Percentiles rank a stretch among this genome's conserved stretches.
These are phyloP conservation scores for Heterodera schachtii DNA, from an alignment of 1,140 invertebrate genomes.

Conservation along the genomic window DNA sequence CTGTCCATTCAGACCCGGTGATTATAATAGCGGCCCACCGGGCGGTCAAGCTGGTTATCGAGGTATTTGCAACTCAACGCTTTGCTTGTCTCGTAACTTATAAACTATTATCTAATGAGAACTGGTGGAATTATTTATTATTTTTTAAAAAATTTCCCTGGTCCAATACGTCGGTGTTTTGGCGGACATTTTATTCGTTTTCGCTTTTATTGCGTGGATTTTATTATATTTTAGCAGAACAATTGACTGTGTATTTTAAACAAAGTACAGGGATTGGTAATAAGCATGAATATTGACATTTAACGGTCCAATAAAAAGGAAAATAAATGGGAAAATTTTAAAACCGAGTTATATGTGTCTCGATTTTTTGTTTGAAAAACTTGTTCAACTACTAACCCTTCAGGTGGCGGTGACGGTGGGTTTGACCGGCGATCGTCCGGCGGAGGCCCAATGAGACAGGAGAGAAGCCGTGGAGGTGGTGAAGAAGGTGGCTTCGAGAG, in stretches of 20 bases:
- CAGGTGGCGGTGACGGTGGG: conserved; percentile 20
- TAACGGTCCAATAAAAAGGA: too few relatives aligned
- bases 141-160: too few relatives aligned
- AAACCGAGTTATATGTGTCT: too few relatives aligned
- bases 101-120: background rate
- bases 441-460: background rate
- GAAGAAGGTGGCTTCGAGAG: background rate
- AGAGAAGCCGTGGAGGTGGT: conserved; percentile 20
- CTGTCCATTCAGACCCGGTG: conserved; percentile 33
- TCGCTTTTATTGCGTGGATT: too few relatives aligned
- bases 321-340: too few relatives aligned
- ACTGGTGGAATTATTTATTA: too few relatives aligned
- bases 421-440: conserved; percentile 16
- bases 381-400: background rate
- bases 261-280: too few relatives aligned
- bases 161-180: too few relatives aligned
- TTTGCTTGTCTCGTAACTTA: background rate
- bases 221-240: too few relatives aligned
- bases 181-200: too few relatives aligned
- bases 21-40: conserved; percentile 22
- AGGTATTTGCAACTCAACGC: conserved; percentile 20
- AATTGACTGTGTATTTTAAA: too few relatives aligned
- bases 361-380: background rate
- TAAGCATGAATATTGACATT: too few relatives aligned
- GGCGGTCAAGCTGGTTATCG: conserved; percentile 27